Evolutionary conservation across 2,113 vertebrate genomes (phyloP).

Genomic region (Hippocampus barbouri): DNA sequence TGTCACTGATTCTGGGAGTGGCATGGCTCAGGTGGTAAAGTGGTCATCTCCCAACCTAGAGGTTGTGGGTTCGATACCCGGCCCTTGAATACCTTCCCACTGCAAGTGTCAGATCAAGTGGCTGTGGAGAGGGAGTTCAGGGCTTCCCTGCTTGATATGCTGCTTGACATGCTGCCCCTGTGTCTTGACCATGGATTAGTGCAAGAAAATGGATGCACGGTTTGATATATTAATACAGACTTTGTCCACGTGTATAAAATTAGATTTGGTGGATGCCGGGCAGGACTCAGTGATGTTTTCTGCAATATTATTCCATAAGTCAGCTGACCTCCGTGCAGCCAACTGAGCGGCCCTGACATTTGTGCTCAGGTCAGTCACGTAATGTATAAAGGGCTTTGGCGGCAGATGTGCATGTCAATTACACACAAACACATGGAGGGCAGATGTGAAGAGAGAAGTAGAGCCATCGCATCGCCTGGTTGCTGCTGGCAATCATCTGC

Average conservation of each 20-base stretch:
- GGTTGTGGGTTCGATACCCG: too few species aligned
- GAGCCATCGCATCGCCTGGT: conserved; percentile 20
- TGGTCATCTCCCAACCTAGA: too few species aligned
- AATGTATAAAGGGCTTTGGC: conserved; percentile 13
- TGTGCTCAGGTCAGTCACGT: conserved; percentile 11
- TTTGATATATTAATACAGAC: too few species aligned
- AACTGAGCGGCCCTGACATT: conserved; percentile 13
- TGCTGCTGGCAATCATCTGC: conserved; percentile 49
- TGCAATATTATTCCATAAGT: neutral
- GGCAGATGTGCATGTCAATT: conserved; percentile 40
- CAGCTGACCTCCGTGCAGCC: conserved; percentile 4
- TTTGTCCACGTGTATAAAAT: neutral
- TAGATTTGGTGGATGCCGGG: neutral
- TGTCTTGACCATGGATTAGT: too few species aligned
- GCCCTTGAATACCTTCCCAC: too few species aligned
- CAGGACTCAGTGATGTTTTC: neutral
- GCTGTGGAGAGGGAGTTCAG: too few species aligned
- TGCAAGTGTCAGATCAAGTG: too few species aligned
- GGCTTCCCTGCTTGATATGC: too few species aligned
- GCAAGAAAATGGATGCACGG: too few species aligned
- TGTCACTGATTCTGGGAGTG: neutral
- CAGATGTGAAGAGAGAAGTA: conserved; percentile 36
- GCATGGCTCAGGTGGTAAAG: neutral
- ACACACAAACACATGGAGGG: conserved; percentile 12
- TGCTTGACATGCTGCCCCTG: too few species aligned